Evolutionary conservation across 2,888 invertebrate species (phyloP), one percentile per base, ranked within the genome.

Genomic region (Hoplodrina blanda): DNA sequence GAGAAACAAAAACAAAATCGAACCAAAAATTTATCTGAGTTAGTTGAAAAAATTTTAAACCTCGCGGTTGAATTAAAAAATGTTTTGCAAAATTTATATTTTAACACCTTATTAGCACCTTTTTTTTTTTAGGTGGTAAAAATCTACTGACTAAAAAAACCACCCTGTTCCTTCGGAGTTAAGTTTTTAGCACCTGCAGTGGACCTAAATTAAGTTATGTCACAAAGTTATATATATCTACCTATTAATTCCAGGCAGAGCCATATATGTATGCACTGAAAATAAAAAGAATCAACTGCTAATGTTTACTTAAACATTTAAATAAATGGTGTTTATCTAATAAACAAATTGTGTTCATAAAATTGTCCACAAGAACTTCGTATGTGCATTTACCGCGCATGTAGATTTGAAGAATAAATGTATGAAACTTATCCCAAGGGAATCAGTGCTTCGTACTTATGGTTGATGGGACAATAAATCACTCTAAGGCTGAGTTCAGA

Each of bases 321-420:
- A 53, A 66, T 17, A 61, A 62, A 78, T 56, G 30, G 10, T 1
- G 1, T 69, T 69, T 77, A 80, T 83, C 83, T 83, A 55, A 25
- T 30, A 76, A 77, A 81, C 60, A 72, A 77, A 81, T 81, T 50
- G 57, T n/a, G 4, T 11, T 60, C 20, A 66, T 83, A 77, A 81
- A 83, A 53, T 62, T 60, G 33, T 68, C 41, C 6, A 19, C 44
- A 50, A 59, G 61, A 61, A 50, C 76, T 50, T 17, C 60, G 80
- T 25, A 63, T 52, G 30, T 63, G 59, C 52, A 69, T 68, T 73
- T 61, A n/a, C 25, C 2, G 46, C 62, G 56, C 41, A 30, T 70
- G 67, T 59, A 57, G 41, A 55, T 68, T 57, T 68, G 8, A 56
- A 41, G 53, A 59, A 71, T 70, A 68, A 70, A 73, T 78, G 62